Base-by-base conservation (phyloP, 2,888 invertebrate genomes). In the Agrotis clavis region DNA sequence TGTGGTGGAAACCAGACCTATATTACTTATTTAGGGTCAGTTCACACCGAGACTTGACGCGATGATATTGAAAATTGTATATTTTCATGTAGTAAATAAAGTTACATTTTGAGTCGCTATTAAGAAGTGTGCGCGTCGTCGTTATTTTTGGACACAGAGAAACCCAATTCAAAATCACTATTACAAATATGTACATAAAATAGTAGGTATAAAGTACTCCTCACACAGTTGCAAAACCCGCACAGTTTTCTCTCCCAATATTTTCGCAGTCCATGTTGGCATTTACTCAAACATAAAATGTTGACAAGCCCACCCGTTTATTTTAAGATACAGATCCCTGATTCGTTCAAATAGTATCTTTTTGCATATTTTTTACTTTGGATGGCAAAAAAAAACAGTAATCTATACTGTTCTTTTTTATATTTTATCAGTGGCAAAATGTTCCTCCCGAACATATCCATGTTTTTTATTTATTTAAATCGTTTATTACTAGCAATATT, bases 211-310 rank as follows among this genome's bases (percentile, higher is more conserved):
- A 25, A 56, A 65, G 61, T 19, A 53, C 74, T 64, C 41, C 41
- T 13, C 41, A 62, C 57, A 30, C 25, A 35, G 47, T 48, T 18
- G 18, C 21, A 18, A 57, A 75, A 47, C 41, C 53, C 18, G 51
- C 35, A 9, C 50, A 66, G 63, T 82, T 79, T 68, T 3, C 53
- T 67, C 53, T 61, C 53, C 60, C 67, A 83, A 75, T 81, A 83
- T 79, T 64, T 67, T 48, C 66, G 19, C 60, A 63, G 64, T 16
- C 48, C 14, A 63, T 68, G 67, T 80, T 81, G 71, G 65, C 71
- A 62, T 76, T 76, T 82, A 71, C 68, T 35, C 61, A 69, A 76
- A 83, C 70, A 72, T 48, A 74, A 60, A 77, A 74, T 77, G 67
- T 83, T 77, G 81, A 68, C 71, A 71, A 50, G 50, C 56, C 57